These are phyloP conservation scores for Nemotelus nigrinus DNA, from an alignment of 2,888 invertebrate species.

Conservation along the genomic window DNA sequence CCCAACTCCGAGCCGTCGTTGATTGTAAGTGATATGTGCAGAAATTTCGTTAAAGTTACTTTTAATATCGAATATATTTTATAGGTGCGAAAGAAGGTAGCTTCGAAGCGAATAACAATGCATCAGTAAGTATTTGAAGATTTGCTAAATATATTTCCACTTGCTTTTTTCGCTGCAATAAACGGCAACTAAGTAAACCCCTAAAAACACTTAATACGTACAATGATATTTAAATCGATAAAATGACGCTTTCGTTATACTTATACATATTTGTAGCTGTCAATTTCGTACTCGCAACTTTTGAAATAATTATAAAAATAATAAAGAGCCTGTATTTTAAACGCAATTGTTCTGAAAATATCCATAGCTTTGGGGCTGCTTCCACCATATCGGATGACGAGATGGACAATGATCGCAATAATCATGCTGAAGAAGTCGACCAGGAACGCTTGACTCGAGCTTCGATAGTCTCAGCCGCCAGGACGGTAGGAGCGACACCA, in stretches of 20 bases:
- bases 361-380: conserved; percentile 27
- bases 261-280: conserved; percentile 42
- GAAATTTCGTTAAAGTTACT: neutral
- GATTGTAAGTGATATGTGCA: conserved; percentile 54
- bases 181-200: neutral
- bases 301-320: conserved; percentile 23
- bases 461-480: conserved; percentile 22
- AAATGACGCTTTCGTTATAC: conserved; percentile 37
- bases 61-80: neutral
- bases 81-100: conserved; percentile 53
- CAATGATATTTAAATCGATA: neutral
- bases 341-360: neutral
- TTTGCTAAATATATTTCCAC: neutral
- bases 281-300: conserved; percentile 37
- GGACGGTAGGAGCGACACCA: conserved; percentile 27
- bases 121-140: conserved; percentile 59
- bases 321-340: neutral
- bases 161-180: neutral
- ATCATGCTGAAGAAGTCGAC: conserved; percentile 1
- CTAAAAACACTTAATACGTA: neutral
- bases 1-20: conserved; percentile 59
- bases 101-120: conserved; percentile 57
- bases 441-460: conserved; percentile 22
- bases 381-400: conserved; percentile 7
- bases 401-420: neutral